Percentiles rank a stretch among this genome's conserved stretches.
These are phyloP conservation scores for Drosophila burlai DNA, from an alignment of 1,140 invertebrate genomes.

Conservation along the genomic window DNA sequence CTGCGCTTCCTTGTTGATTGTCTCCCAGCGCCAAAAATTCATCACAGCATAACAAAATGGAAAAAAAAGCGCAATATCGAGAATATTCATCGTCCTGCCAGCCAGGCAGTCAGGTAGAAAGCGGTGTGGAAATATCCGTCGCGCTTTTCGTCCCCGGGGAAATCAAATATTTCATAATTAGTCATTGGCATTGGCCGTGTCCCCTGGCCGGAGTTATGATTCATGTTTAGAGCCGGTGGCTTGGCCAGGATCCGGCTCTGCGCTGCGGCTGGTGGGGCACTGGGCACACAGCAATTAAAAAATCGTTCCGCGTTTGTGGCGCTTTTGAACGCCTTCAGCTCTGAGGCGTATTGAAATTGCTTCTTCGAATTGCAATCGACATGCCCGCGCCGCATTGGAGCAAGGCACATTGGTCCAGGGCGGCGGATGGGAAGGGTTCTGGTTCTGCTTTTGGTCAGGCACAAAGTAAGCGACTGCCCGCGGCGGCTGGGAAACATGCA, in stretches of 20 bases:
- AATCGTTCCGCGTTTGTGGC: slow-evolving; percentile 67
- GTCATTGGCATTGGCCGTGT: slow-evolving; percentile 75
- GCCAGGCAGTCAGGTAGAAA: slow-evolving; percentile 50
- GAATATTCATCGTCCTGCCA: slow-evolving; percentile 56
- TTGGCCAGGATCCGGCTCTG: slow-evolving; percentile 16
- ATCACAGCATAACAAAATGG: slow-evolving; percentile 39
- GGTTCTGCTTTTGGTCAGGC: slow-evolving; percentile 27
- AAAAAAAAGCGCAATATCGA: slow-evolving; percentile 65
- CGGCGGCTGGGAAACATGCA: slow-evolving; percentile 69
- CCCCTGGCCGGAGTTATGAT: slow-evolving; percentile 67
- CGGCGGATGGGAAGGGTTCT: not conserved
- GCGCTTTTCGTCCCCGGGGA: slow-evolving; percentile 74
- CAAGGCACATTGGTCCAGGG: slow-evolving; percentile 25
- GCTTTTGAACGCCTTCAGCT: slow-evolving; percentile 63
- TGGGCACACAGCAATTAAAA: slow-evolving; percentile 80
- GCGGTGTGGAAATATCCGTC: slow-evolving; percentile 73
- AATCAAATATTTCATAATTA: slow-evolving; percentile 85
- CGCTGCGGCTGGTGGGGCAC: slow-evolving; percentile 19
- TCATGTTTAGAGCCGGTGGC: slow-evolving; percentile 61
- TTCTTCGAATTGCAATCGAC: slow-evolving; percentile 77
- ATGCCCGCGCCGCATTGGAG: slow-evolving; percentile 48
- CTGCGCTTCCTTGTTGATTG: slow-evolving; percentile 65
- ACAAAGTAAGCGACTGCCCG: slow-evolving; percentile 71
- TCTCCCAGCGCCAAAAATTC: slow-evolving; percentile 59
- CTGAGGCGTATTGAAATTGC: slow-evolving; percentile 80